Evolutionary conservation across 92 coral and sea anemone genomes (phyloP).

Genomic region (Metridium senile): DNA sequence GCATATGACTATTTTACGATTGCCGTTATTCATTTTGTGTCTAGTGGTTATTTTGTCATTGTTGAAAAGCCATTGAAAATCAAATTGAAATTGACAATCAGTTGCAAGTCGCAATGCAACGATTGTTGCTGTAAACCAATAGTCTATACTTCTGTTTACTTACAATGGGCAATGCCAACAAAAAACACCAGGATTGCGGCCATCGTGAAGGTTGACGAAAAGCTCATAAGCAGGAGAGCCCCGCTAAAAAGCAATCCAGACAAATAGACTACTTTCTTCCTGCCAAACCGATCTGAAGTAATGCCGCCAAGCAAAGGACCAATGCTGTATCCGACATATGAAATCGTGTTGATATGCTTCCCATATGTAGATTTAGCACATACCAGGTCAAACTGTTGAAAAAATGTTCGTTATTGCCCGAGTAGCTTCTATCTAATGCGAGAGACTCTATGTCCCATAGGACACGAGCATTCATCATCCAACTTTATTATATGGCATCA

Average conservation of each 20-base stretch:
- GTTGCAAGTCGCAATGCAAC: neutral
- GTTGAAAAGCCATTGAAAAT: too few relatives aligned
- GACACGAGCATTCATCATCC: too few relatives aligned
- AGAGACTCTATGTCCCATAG: too few relatives aligned
- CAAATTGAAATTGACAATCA: too few relatives aligned
- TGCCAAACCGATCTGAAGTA: slow-evolving; percentile 37
- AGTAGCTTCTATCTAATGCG: too few relatives aligned
- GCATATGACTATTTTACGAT: too few relatives aligned
- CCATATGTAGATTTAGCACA: slow-evolving; percentile 37
- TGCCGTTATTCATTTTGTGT: too few relatives aligned
- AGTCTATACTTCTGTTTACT: too few relatives aligned
- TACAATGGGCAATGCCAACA: neutral
- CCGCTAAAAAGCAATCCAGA: neutral
- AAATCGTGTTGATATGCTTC: slow-evolving; percentile 17
- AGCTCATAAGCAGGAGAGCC: neutral
- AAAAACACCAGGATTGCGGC: neutral
- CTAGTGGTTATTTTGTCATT: too few relatives aligned
- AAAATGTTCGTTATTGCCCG: too few relatives aligned
- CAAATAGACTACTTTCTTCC: neutral
- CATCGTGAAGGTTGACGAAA: neutral
- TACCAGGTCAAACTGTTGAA: slow-evolving; percentile 37
- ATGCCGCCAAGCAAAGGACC: slow-evolving; percentile 29
- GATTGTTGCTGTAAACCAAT: neutral
- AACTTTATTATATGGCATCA: too few relatives aligned
- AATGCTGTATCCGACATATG: slow-evolving; percentile 21